Conservation (phyloP, 2,888 invertebrate genomes). For the Pyrrhia umbra region DNA sequence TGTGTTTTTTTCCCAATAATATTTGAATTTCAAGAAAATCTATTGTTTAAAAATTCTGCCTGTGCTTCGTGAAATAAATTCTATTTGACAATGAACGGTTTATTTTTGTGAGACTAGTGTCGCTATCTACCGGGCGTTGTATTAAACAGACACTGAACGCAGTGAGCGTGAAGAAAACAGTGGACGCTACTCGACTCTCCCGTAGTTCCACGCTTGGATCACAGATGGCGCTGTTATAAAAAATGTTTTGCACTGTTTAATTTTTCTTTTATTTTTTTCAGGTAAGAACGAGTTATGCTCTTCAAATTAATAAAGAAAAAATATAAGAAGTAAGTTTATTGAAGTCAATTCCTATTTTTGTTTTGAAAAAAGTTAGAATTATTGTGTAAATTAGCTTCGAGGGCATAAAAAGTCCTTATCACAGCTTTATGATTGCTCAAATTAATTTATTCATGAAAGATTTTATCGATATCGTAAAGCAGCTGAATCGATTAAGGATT, state of each 20-base stretch:
- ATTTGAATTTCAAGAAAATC: no score
- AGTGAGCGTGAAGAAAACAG: slow-evolving; percentile 32
- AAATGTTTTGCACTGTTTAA: not conserved
- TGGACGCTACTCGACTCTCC: slow-evolving; percentile 18
- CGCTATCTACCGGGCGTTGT: slow-evolving; percentile 60
- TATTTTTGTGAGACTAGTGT: slow-evolving; percentile 35
- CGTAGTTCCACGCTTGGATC: slow-evolving; percentile 44
- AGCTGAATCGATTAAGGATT: slow-evolving; percentile 43
- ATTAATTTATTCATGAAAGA: slow-evolving; percentile 24
- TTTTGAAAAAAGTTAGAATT: not conserved
- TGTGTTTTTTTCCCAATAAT: no score
- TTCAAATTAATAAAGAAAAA: not conserved
- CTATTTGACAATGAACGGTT: no score
- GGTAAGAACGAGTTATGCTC: slow-evolving; percentile 49
- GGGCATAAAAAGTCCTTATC: slow-evolving; percentile 51
- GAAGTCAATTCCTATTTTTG: not conserved
- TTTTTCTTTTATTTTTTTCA: slow-evolving; percentile 55
- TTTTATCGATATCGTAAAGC: slow-evolving; percentile 42
- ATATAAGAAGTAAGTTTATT: not conserved
- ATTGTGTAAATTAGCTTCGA: not conserved
- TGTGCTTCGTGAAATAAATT: no score
- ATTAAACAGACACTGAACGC: slow-evolving; percentile 22
- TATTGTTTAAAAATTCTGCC: no score
- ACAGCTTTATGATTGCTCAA: slow-evolving; percentile 29
- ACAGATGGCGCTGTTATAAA: slow-evolving; percentile 69